A percentile compares a stretch with the other conserved stretches of the same genome.
Evolutionary conservation across 2,888 invertebrate genomes (phyloP).

Genomic region (Athrips mouffetella): DNA sequence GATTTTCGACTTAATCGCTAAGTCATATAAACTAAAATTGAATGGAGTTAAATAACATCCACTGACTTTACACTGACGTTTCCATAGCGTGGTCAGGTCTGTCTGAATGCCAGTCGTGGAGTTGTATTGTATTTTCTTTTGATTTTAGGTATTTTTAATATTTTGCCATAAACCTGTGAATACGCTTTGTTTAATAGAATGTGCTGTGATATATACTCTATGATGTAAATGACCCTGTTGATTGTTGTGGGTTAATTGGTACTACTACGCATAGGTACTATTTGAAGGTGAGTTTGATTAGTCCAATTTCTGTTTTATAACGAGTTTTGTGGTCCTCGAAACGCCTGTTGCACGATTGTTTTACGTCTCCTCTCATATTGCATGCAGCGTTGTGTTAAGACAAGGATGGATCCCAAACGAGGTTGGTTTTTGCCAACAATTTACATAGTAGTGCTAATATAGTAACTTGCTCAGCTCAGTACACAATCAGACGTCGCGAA

Average conservation of each 20-base stretch:
- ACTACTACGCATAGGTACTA: too few species aligned
- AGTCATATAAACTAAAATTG: too few species aligned
- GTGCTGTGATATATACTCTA: not conserved
- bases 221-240: not conserved
- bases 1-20: too few species aligned
- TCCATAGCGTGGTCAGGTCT: not conserved
- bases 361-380: constrained; percentile 65
- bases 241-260: too few species aligned
- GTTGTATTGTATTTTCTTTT: not conserved
- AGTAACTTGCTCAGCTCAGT: not conserved
- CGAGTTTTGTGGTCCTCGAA: constrained; percentile 24
- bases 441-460: constrained; percentile 19
- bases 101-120: not conserved
- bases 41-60: too few species aligned
- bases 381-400: constrained; percentile 70
- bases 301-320: constrained; percentile 1
- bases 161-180: not conserved
- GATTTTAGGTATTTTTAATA: not conserved
- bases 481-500: constrained; percentile 16
- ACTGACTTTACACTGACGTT: too few species aligned
- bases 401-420: constrained; percentile 73
- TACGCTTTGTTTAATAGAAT: not conserved
- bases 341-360: constrained; percentile 52
- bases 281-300: constrained; percentile 15
- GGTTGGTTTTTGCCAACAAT: constrained; percentile 63